These are phyloP conservation scores for Holacanthella duospinosa DNA, from an alignment of 2,888 invertebrate species.

Conservation along the genomic window DNA sequence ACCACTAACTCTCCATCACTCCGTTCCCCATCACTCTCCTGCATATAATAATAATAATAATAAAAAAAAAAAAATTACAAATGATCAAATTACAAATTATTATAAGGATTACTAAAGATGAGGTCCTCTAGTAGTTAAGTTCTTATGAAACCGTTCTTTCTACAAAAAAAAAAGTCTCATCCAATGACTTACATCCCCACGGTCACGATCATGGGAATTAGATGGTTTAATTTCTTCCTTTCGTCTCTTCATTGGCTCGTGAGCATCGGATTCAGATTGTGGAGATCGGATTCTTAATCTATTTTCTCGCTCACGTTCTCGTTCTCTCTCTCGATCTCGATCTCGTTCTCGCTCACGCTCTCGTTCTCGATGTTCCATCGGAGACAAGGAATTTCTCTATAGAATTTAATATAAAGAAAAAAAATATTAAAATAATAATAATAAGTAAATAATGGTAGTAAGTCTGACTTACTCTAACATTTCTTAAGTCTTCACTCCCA, in stretches of 20 bases:
- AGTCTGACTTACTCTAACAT: conserved; percentile 21
- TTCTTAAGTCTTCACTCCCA: conserved; percentile 33
- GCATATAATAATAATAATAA: conserved; percentile 39
- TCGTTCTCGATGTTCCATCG: conserved; percentile 37
- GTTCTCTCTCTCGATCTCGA: conserved; percentile 11
- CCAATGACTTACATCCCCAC: conserved; percentile 13
- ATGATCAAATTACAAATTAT: background rate
- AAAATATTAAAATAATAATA: background rate
- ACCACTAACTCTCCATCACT: conserved; percentile 91
- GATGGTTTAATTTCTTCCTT: conserved; percentile 34
- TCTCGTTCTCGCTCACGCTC: conserved; percentile 22
- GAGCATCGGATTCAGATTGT: conserved; percentile 33
- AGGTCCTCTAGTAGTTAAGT: background rate
- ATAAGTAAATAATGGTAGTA: too few species aligned
- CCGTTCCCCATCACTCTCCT: conserved; percentile 92
- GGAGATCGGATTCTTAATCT: conserved; percentile 34
- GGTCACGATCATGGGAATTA: conserved; percentile 33
- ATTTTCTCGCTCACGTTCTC: conserved; percentile 21
- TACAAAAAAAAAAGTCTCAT: background rate
- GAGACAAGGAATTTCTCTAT: conserved; percentile 40
- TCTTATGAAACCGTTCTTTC: background rate
- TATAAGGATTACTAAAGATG: background rate
- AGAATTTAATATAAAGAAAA: conserved; percentile 12
- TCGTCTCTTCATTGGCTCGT: conserved; percentile 33
- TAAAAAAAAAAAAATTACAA: conserved; percentile 15